Conservation (phyloP, 2,113 vertebrate species). For the Anguilla japonica region DNA sequence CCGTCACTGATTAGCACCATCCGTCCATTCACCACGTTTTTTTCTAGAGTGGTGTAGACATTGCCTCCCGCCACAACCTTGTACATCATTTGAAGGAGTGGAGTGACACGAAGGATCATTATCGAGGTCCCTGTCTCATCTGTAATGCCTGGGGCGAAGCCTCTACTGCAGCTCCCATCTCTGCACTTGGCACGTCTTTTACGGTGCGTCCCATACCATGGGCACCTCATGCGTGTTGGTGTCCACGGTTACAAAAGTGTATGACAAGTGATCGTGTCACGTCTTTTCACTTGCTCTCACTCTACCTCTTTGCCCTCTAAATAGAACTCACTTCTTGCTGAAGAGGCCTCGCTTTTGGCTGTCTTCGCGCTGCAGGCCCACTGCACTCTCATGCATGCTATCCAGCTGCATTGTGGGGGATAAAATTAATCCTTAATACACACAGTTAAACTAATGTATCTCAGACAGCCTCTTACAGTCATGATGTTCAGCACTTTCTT, state of each 20-base stretch:
- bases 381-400: not conserved
- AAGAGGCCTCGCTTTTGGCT: not conserved
- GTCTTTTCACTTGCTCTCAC: not conserved
- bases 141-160: not conserved
- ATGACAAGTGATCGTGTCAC: not conserved
- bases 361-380: not conserved
- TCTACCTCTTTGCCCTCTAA: not conserved
- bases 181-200: not conserved
- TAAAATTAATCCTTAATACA: not conserved
- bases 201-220: not conserved
- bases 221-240: not conserved
- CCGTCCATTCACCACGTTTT: not conserved
- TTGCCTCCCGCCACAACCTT: not conserved
- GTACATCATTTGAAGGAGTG: not conserved
- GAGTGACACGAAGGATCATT: not conserved
- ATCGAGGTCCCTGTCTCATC: not conserved
- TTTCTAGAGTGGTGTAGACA: not conserved
- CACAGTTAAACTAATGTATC: not conserved
- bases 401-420: not conserved
- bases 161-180: not conserved
- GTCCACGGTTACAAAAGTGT: not conserved
- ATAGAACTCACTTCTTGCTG: not conserved
- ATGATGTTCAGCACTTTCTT: not conserved
- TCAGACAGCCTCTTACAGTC: not conserved
- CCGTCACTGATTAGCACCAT: not conserved